phyloP scores from a whole-genome alignment of 1,140 invertebrate genomes.

The Ctenoplectra terminalis region DNA sequence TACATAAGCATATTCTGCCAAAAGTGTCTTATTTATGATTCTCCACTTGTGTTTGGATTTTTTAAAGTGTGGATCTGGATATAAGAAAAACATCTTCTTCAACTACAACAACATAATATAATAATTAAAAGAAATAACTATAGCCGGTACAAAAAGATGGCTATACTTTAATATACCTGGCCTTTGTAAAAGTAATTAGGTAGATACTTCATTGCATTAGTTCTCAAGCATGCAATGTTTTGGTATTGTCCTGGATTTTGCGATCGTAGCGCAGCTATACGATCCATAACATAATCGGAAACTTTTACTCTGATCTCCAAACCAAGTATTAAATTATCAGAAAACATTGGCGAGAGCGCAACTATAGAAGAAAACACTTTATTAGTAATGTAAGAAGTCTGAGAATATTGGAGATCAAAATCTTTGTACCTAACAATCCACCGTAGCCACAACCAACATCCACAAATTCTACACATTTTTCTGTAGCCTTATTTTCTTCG shows the following conservation, averaged over 20 bases:
- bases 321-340: slow-evolving; percentile 94
- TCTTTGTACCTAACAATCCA: slow-evolving; percentile 91
- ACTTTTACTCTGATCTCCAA: slow-evolving; percentile 99
- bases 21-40: slow-evolving; percentile 95
- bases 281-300: slow-evolving; percentile 98
- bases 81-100: slow-evolving; percentile 99
- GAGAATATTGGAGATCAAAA: neutral
- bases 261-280: slow-evolving; percentile 93
- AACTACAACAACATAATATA: slow-evolving; percentile 85
- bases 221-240: slow-evolving; percentile 97
- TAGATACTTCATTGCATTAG: slow-evolving; percentile 99
- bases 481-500: slow-evolving; percentile 63
- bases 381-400: slow-evolving; percentile 5
- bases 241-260: slow-evolving; percentile 91
- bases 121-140: slow-evolving; percentile 9
- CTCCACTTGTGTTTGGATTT: slow-evolving; percentile 99
- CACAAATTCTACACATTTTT: slow-evolving; percentile 92
- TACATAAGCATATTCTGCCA: slow-evolving; percentile 99
- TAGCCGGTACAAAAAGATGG: slow-evolving; percentile 20
- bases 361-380: slow-evolving; percentile 84
- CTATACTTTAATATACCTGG: slow-evolving; percentile 85
- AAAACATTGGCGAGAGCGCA: slow-evolving; percentile 95
- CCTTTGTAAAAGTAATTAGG: slow-evolving; percentile 98
- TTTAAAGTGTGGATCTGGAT: slow-evolving; percentile 99
- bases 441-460: slow-evolving; percentile 99